Base-by-base conservation (phyloP, 2,113 vertebrate genomes). In the Spea bombifrons region DNA sequence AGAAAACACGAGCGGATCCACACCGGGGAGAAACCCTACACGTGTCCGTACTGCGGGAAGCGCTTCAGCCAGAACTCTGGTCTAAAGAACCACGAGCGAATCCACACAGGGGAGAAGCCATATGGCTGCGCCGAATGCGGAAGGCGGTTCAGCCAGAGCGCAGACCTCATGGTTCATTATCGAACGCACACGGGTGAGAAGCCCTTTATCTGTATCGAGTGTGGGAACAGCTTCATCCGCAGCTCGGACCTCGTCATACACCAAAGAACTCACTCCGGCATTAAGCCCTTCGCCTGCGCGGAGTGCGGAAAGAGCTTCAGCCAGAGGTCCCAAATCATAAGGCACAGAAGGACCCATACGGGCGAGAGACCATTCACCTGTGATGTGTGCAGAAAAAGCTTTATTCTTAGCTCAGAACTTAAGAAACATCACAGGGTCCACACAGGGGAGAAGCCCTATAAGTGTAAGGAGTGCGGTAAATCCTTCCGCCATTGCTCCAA, bases 291-390 rank as follows among this genome's bases (percentile, higher is more conserved):
- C 49, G 12, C 65, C 4, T 82, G 81, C 59, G 71, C 69, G 1
- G 71, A 79, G n/a, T 82, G 81, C 13, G 81, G 81, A 3, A 82
- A 82, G 66, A 78, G 71, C 69, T 82, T 82, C 49, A 82, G 81
- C 47, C 76, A 79, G 64, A 73, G 76, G 30, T 73, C 70, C 59
- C 81, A 82, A 8, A 67, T 82, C 15, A 78, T 73, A 61, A 8
- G 76, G 0, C 81, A 82, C 49, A 44, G 77, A 45, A 69, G 73
- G 50, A 82, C 77, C 8, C 81, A 82, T 66, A 82, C 77, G 12
- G 63, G 77, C 0, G 75, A 77, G 67, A 15, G 75, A 4, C 76
- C 76, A 7, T 78, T 78, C 53, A 71, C 67, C n/a, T 78, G 76
- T 50, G 67, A 78, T 3, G 59, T 78, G 4, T 78, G 76, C 13